These are phyloP conservation scores for Tanypteryx hageni DNA, from an alignment of 2,888 invertebrate genomes.

Conservation along the genomic window DNA sequence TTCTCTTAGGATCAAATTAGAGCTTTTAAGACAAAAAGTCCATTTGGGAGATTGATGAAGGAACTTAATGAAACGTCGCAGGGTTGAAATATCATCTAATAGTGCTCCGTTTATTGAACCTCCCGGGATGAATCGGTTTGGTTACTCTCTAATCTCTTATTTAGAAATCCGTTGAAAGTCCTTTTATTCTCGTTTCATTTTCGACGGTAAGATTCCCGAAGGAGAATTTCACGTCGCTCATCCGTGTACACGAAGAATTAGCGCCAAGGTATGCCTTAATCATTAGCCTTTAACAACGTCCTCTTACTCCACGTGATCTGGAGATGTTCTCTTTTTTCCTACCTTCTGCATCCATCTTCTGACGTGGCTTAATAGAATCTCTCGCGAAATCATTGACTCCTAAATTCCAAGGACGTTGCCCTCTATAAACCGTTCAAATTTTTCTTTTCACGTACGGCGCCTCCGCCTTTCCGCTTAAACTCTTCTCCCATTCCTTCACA, in stretches of 20 bases:
- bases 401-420: slow-evolving; percentile 8
- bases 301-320: neutral
- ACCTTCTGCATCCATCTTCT: neutral
- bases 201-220: neutral
- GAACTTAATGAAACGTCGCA: too few relatives aligned
- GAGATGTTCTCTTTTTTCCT: neutral
- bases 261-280: slow-evolving; percentile 39
- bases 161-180: neutral
- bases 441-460: neutral
- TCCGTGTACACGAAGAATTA: slow-evolving; percentile 4
- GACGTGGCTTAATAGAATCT: neutral
- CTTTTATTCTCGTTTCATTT: slow-evolving; percentile 1
- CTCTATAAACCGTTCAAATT: neutral
- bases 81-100: too few relatives aligned
- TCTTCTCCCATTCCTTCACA: slow-evolving; percentile 58
- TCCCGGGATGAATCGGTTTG: too few relatives aligned
- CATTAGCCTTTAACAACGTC: slow-evolving; percentile 47
- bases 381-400: neutral
- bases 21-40: too few relatives aligned
- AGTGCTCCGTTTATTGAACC: too few relatives aligned
- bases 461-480: neutral
- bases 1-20: too few relatives aligned
- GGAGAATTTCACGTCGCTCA: neutral
- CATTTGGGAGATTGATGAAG: too few relatives aligned
- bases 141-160: too few relatives aligned